Conservation (phyloP, 2,888 invertebrate species). For the Drosophila paracracens region DNA sequence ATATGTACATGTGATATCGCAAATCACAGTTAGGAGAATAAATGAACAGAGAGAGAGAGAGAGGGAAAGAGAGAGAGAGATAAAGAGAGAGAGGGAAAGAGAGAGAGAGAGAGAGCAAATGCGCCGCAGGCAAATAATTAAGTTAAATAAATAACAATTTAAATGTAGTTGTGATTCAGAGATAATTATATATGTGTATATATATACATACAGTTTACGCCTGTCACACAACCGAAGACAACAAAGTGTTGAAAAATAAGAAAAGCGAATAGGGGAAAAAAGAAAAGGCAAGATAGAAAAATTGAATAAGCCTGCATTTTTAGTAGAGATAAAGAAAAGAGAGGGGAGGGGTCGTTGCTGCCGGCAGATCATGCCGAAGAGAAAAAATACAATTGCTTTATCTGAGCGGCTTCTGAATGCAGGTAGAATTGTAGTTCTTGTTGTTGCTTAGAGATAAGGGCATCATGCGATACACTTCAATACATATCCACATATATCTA, state of each 20-base stretch:
- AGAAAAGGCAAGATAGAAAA: conserved; percentile 26
- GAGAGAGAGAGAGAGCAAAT: not conserved
- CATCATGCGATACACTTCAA: conserved; percentile 16
- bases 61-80: not conserved
- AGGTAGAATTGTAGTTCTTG: conserved; percentile 36
- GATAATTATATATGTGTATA: conserved; percentile 33
- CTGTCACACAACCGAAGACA: conserved; percentile 23
- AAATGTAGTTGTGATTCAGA: conserved; percentile 42
- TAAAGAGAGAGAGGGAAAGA: not conserved
- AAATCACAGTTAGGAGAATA: no score
- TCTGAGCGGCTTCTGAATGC: conserved; percentile 41
- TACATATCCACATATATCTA: conserved; percentile 16
- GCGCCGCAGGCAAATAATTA: conserved; percentile 17
- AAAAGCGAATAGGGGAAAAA: not conserved
- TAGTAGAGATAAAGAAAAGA: conserved; percentile 8
- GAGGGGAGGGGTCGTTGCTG: conserved; percentile 15
- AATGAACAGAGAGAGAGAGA: not conserved
- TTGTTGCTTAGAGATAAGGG: conserved; percentile 46
- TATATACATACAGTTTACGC: conserved; percentile 12
- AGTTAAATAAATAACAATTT: conserved; percentile 52
- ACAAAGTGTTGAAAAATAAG: conserved; percentile 15
- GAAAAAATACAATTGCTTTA: conserved; percentile 43
- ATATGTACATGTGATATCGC: no score
- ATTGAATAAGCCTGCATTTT: conserved; percentile 57
- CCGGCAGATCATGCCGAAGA: conserved; percentile 15